Evolutionary conservation across 2,888 invertebrate species (phyloP).

Genomic region (Parnassius orleans): DNA sequence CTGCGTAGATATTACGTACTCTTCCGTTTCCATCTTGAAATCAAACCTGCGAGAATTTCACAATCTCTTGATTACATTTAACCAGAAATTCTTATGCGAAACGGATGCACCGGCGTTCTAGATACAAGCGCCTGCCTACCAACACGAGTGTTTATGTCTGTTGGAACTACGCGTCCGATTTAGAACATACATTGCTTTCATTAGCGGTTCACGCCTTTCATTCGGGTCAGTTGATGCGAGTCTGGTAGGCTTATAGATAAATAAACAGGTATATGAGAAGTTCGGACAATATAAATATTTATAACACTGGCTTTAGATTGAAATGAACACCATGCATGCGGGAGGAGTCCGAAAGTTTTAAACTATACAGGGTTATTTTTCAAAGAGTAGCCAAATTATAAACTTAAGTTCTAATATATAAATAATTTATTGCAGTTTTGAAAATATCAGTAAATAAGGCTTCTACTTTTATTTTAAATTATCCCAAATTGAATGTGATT

Average conservation of each 20-base stretch:
- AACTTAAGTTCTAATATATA: too few species aligned
- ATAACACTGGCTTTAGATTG: constrained; percentile 20
- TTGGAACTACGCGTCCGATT: constrained; percentile 43
- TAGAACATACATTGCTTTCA: constrained; percentile 53
- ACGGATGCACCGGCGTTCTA: constrained; percentile 48
- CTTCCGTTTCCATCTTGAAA: constrained; percentile 21
- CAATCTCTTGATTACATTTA: constrained; percentile 30
- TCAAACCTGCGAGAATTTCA: constrained; percentile 28
- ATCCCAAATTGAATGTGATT: too few species aligned
- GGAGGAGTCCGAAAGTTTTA: too few species aligned
- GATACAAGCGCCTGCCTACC: constrained; percentile 32
- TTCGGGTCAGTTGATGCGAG: constrained; percentile 36
- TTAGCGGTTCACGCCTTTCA: constrained; percentile 39
- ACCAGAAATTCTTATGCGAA: constrained; percentile 39
- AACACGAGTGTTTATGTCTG: constrained; percentile 49
- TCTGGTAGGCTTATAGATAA: constrained; percentile 21
- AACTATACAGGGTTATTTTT: too few species aligned
- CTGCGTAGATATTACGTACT: constrained; percentile 2
- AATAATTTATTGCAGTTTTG: too few species aligned
- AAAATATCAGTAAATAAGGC: too few species aligned
- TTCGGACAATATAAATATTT: constrained; percentile 26
- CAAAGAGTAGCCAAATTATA: too few species aligned
- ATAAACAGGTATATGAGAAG: constrained; percentile 28
- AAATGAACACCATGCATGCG: constrained; percentile 9
- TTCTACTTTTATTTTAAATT: too few species aligned